A percentile compares a stretch with the other conserved stretches of the same genome.
These are phyloP conservation scores for Actinia tenebrosa DNA, from an alignment of 64 coral and sea anemone species.

Conservation along the genomic window DNA sequence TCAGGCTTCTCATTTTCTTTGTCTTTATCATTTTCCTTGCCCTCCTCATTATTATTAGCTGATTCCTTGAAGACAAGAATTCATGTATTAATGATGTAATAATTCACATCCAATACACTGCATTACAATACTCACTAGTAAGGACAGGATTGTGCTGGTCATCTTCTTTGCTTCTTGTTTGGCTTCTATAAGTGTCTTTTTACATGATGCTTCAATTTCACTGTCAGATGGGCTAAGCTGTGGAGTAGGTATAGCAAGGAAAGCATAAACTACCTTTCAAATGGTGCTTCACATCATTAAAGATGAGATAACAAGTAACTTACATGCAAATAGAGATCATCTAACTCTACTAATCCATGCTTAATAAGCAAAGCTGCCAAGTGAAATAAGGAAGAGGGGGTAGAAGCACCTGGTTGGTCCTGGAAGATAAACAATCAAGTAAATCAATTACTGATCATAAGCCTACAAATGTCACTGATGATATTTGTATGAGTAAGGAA, in stretches of 20 bases:
- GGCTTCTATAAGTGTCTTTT: constrained; percentile 59
- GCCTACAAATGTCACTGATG: too few species aligned
- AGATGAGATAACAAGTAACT: not conserved
- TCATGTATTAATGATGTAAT: not conserved
- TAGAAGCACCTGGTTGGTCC: constrained; percentile 84
- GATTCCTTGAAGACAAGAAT: constrained; percentile 46
- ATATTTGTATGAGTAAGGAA: too few species aligned
- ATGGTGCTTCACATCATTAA: not conserved
- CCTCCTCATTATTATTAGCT: constrained; percentile 79
- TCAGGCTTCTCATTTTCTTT: constrained; percentile 76
- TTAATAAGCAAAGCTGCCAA: constrained; percentile 89
- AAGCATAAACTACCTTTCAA: too few species aligned
- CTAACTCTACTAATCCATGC: constrained; percentile 57
- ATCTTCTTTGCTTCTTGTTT: constrained; percentile 92
- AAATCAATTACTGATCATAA: not conserved
- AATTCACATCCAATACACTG: not conserved
- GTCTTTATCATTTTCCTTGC: constrained; percentile 75
- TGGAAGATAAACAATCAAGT: constrained; percentile 4
- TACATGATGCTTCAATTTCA: constrained; percentile 51
- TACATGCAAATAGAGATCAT: constrained; percentile 89
- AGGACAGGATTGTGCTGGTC: constrained; percentile 70
- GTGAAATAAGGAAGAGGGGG: constrained; percentile 76
- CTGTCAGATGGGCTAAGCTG: constrained; percentile 84
- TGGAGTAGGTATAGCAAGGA: not conserved
- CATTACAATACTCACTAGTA: not conserved